Evolutionary conservation across 2,113 vertebrate genomes (phyloP).

Genomic region (Apaloderma vittatum): DNA sequence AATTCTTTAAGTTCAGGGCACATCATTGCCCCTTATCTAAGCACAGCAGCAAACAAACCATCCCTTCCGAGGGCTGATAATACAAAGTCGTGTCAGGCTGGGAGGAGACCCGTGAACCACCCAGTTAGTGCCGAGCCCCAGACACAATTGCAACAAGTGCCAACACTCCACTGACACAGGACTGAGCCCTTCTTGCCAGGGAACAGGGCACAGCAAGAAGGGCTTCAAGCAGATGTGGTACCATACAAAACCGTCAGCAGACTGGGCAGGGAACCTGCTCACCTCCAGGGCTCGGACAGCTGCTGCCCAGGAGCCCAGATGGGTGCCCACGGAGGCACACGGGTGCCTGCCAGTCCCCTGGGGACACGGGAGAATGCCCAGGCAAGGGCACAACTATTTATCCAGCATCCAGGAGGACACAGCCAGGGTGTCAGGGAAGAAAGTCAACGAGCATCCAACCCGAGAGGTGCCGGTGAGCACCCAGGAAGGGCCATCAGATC

Average conservation of each 20-base stretch:
- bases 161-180: neutral
- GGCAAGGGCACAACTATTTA: accelerated
- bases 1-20: neutral
- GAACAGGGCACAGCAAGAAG: neutral
- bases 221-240: neutral
- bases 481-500: neutral
- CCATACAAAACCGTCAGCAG: neutral
- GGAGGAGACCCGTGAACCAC: neutral
- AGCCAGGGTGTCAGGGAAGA: neutral
- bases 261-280: accelerated
- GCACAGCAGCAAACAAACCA: neutral
- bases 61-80: neutral
- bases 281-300: accelerated
- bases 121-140: neutral
- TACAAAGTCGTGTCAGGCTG: neutral
- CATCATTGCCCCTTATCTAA: neutral
- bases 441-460: accelerated
- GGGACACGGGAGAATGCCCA: too few species aligned
- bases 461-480: accelerated
- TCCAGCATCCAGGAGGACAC: accelerated
- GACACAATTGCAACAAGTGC: accelerated
- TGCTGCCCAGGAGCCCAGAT: accelerated
- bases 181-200: neutral
- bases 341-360: neutral
- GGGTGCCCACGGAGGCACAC: neutral